These are phyloP conservation scores for Gnathonemus longibarbis DNA, from an alignment of 2,113 vertebrate genomes.

Conservation along the genomic window DNA sequence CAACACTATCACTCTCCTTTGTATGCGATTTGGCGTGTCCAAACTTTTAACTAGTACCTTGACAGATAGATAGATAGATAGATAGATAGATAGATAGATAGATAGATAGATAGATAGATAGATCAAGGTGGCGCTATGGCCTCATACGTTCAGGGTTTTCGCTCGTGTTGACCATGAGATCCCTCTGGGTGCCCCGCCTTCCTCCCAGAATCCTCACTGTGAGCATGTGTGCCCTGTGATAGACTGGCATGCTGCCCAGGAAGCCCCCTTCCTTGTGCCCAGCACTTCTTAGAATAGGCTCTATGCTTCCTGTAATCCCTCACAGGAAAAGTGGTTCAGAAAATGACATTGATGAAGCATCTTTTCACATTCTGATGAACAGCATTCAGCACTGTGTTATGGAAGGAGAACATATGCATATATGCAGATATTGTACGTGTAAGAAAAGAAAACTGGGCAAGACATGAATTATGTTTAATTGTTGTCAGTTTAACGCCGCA, in stretches of 20 bases:
- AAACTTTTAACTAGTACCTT: background rate
- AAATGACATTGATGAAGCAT: background rate
- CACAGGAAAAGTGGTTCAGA: background rate
- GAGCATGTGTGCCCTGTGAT: background rate
- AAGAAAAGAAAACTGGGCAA: background rate
- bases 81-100: background rate
- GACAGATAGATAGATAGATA: background rate
- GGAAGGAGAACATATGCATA: background rate
- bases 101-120: background rate
- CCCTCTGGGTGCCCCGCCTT: background rate
- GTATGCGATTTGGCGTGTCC: background rate
- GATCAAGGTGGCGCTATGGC: background rate
- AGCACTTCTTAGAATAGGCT: background rate
- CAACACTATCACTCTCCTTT: background rate
- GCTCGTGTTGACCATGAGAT: background rate
- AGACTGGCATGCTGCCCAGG: background rate
- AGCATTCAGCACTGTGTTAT: background rate
- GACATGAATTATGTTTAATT: background rate
- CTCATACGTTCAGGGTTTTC: background rate
- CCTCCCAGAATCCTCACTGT: background rate
- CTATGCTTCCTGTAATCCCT: background rate
- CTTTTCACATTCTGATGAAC: background rate
- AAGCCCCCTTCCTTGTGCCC: background rate
- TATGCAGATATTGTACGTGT: background rate
- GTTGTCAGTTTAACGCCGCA: background rate